These are phyloP conservation scores for Anhinga rufa DNA, from an alignment of 2,113 vertebrate genomes.

Conservation along the genomic window DNA sequence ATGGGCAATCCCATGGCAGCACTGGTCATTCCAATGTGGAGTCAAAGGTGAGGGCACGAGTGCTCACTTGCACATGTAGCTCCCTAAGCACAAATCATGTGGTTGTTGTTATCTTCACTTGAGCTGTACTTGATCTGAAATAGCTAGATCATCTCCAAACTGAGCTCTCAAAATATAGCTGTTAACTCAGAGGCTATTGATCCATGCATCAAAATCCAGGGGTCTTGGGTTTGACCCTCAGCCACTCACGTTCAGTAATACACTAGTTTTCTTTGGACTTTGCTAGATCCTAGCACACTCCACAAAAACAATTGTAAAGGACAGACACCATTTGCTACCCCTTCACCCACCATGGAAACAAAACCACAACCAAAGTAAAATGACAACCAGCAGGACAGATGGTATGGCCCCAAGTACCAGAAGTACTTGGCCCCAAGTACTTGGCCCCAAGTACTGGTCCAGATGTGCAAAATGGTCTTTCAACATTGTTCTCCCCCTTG, in stretches of 20 bases:
- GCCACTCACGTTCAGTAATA: background rate
- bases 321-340: background rate
- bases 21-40: background rate
- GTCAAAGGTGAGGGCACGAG: background rate
- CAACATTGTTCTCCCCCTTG: background rate
- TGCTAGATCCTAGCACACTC: background rate
- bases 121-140: background rate
- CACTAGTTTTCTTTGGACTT: background rate
- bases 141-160: background rate
- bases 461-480: background rate
- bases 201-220: background rate
- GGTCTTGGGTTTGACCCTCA: background rate
- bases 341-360: background rate
- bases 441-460: background rate
- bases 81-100: background rate
- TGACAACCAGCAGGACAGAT: background rate
- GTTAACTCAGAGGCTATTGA: background rate
- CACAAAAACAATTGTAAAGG: background rate
- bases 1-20: background rate
- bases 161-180: background rate
- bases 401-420: background rate
- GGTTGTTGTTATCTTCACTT: background rate
- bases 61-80: background rate
- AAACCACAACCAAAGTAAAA: background rate
- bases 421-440: background rate